Conservation (phyloP, 1,140 invertebrate genomes). For the Heliconius nattereri region DNA sequence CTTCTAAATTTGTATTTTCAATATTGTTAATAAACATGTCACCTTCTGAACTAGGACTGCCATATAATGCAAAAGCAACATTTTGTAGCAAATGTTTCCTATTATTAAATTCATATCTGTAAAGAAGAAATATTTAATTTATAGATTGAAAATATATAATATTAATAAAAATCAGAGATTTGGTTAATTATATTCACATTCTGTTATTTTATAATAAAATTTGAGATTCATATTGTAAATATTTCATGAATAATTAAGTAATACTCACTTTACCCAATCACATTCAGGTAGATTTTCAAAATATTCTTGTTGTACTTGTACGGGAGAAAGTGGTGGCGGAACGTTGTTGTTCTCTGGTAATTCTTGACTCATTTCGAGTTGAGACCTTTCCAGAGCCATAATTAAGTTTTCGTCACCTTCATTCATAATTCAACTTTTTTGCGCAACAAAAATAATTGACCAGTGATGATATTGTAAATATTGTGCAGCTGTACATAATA, state of each 20-base stretch:
- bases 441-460: neutral
- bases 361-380: slow-evolving; percentile 25
- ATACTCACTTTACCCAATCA: slow-evolving; percentile 73
- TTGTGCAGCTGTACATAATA: neutral
- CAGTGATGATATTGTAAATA: slow-evolving; percentile 1
- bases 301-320: slow-evolving; percentile 75
- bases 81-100: slow-evolving; percentile 70
- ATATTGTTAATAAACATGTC: slow-evolving; percentile 44
- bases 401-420: slow-evolving; percentile 31
- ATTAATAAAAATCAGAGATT: neutral
- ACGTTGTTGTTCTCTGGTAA: slow-evolving; percentile 22
- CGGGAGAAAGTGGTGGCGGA: slow-evolving; percentile 45
- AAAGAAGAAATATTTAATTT: slow-evolving; percentile 33
- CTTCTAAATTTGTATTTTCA: slow-evolving; percentile 56
- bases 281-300: slow-evolving; percentile 71
- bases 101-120: slow-evolving; percentile 65
- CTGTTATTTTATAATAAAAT: too few relatives aligned
- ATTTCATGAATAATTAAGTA: neutral
- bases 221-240: neutral
- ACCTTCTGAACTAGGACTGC: slow-evolving; percentile 63
- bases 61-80: slow-evolving; percentile 73
- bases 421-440: slow-evolving; percentile 25
- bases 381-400: slow-evolving; percentile 28
- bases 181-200: neutral
- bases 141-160: neutral